phyloP scores from a whole-genome alignment of 1,140 invertebrate genomes.

The Bathynomus jamesi region DNA sequence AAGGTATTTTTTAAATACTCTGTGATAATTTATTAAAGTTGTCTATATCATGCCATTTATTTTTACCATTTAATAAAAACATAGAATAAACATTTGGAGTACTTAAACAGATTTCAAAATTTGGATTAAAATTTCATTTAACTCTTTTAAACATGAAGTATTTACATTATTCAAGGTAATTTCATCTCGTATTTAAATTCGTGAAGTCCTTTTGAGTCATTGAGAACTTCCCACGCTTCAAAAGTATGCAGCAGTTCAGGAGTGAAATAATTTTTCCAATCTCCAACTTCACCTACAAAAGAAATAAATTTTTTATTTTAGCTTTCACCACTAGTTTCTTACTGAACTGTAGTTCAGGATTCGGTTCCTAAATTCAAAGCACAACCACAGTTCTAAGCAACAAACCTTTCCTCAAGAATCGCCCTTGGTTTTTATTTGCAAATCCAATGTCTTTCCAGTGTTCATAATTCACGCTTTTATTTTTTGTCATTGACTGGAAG shows the following conservation, averaged over 20 bases:
- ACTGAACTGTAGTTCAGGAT: neutral
- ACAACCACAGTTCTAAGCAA: neutral
- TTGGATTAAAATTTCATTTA: no score
- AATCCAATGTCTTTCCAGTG: slow-evolving; percentile 36
- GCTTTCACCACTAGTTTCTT: neutral
- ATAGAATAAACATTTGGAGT: no score
- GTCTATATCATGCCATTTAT: no score
- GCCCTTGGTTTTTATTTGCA: slow-evolving; percentile 32
- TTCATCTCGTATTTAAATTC: neutral
- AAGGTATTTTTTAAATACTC: no score
- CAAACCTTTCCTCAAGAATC: slow-evolving; percentile 35
- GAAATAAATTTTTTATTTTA: no score
- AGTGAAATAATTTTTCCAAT: slow-evolving; percentile 23
- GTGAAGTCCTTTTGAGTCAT: neutral
- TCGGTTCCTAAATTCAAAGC: neutral
- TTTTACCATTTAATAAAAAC: no score
- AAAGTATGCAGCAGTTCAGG: neutral
- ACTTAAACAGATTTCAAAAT: no score
- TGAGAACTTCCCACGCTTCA: neutral
- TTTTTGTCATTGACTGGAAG: slow-evolving; percentile 22
- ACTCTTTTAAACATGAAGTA: no score
- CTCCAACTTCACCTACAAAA: slow-evolving; percentile 24
- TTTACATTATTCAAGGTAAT: neutral
- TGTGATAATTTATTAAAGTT: no score
- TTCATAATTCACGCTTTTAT: slow-evolving; percentile 35